Evolutionary conservation across 2,797 vertebrate species (phyloP).

Genomic region (Gymnothorax javanicus): DNA sequence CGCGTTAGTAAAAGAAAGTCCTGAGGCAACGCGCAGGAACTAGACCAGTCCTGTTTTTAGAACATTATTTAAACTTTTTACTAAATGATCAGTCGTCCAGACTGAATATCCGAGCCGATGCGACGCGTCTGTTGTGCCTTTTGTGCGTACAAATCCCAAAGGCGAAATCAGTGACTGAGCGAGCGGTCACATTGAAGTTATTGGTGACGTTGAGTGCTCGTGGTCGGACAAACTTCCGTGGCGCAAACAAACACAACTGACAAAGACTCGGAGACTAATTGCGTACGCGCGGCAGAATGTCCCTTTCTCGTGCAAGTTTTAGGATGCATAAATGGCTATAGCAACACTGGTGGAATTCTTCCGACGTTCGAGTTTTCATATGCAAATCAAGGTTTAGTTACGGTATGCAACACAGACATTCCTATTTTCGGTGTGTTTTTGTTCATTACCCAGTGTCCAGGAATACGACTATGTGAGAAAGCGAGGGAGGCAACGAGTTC

Average conservation of each 20-base stretch:
- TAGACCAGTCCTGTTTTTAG: neutral
- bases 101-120: neutral
- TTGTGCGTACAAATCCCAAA: neutral
- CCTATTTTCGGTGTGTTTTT: constrained; percentile 72
- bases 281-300: constrained; percentile 63
- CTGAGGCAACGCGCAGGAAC: neutral
- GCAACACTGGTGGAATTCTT: constrained; percentile 76
- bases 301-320: constrained; percentile 53
- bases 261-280: constrained; percentile 60
- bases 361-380: constrained; percentile 77
- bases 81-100: neutral
- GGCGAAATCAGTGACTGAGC: neutral
- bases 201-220: neutral
- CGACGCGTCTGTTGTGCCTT: neutral
- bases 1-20: neutral
- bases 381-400: constrained; percentile 83
- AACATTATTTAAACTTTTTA: neutral
- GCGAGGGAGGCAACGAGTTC: constrained; percentile 58
- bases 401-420: constrained; percentile 80
- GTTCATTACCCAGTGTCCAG: constrained; percentile 73
- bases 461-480: constrained; percentile 53
- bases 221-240: constrained; percentile 18
- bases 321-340: constrained; percentile 61
- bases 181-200: constrained; percentile 9
- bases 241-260: constrained; percentile 38